A percentile compares a stretch with the other conserved stretches of the same genome.
These are phyloP conservation scores for Pheucticus melanocephalus DNA, from an alignment of 2,113 vertebrate genomes.

Conservation along the genomic window DNA sequence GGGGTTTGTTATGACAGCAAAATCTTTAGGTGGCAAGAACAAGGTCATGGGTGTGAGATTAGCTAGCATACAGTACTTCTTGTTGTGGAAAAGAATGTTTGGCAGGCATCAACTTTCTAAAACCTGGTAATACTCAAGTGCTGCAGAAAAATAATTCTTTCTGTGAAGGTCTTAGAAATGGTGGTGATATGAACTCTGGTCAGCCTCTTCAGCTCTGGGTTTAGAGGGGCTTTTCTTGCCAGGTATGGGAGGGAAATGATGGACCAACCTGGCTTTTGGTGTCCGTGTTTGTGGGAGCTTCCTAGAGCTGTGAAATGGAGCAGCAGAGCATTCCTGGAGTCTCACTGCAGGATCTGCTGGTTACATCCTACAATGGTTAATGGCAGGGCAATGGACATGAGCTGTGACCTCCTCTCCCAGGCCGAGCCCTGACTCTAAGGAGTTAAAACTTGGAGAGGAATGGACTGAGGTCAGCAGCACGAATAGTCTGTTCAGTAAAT, in stretches of 20 bases:
- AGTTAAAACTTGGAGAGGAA: conserved; percentile 37
- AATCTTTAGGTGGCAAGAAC: background rate
- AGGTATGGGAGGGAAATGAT: background rate
- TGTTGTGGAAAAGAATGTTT: background rate
- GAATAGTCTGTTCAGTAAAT: background rate
- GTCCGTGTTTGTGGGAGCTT: background rate
- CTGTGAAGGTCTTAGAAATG: background rate
- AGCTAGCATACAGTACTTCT: background rate
- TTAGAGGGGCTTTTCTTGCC: background rate
- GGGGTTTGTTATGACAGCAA: background rate
- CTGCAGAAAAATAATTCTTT: background rate
- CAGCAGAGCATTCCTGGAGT: background rate
- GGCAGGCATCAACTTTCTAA: background rate
- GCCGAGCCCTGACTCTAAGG: background rate
- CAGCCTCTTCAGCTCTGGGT: background rate
- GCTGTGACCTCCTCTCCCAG: background rate
- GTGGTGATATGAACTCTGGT: background rate
- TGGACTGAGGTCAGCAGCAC: conserved; percentile 33
- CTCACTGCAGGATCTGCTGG: background rate
- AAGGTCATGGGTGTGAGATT: background rate
- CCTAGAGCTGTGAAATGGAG: background rate
- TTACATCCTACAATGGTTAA: background rate
- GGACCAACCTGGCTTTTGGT: background rate
- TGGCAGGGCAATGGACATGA: background rate
- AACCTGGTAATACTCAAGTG: background rate